Evolutionary conservation across 2,888 invertebrate species (phyloP), one percentile per base, ranked within the genome.

Genomic region (Hymenopus coronatus): DNA sequence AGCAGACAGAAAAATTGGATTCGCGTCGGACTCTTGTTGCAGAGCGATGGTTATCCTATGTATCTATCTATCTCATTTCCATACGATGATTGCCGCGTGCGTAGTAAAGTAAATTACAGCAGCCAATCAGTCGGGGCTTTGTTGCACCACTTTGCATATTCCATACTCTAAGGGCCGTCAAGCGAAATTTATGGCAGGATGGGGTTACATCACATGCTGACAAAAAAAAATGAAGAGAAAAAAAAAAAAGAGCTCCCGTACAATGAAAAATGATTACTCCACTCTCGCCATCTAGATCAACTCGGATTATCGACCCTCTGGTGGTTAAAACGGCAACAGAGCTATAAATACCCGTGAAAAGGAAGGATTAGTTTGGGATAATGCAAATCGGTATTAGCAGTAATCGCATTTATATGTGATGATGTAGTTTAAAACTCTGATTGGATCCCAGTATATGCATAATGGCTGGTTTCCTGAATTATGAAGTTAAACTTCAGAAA

Each of bases 71-170:
- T 28, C 85, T 89, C 88, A 90, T 90, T 90, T 90, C 40, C 90
- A 90, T 90, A 90, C 89, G 89, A 88, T 90, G 90, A 90, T 90
- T 90, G 90, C 89, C 89, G 30, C 28, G 81, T 25, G n/a, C 82
- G 84, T 88, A 81, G 27, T 40, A 85, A 70, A 85, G 25, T 85
- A 54, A 85, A 85, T 85, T 85, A 46, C 46, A 83, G 83, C 83
- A 84, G 84, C 84, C 28, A 85, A 54, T 54, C 85, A 85, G 30
- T 33, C 46, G 54, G 83, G 83, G 83, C 83, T 28, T 83, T 70
- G 54, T 70, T 28, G 28, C 85, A 46, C 9, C 15, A 84, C 84
- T 84, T 84, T 40, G 84, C 84, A 46, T 85, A 85, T 46, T 85
- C 85, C 12, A 85, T 46, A 85, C 54, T 85, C 46, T 27, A 28